These are phyloP conservation scores for Dicaeum eximium DNA, from an alignment of 2,113 vertebrate species.

Conservation along the genomic window DNA sequence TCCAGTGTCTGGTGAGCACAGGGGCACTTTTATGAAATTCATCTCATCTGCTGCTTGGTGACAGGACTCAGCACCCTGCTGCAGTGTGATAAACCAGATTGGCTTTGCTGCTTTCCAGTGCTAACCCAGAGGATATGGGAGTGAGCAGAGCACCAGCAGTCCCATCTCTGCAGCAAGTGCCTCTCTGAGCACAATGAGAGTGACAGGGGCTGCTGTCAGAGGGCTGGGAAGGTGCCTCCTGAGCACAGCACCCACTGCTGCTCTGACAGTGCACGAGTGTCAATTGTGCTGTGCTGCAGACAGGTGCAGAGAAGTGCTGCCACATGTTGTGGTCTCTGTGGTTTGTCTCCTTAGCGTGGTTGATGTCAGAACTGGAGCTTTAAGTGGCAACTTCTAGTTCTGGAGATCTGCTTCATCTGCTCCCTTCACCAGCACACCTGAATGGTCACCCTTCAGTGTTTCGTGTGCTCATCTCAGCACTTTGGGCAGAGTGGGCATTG, in stretches of 20 bases:
- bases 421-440: background rate
- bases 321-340: background rate
- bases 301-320: background rate
- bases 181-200: background rate
- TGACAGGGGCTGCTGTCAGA: background rate
- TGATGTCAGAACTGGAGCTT: background rate
- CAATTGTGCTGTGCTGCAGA: background rate
- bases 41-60: background rate
- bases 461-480: background rate
- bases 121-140: background rate
- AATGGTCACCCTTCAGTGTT: background rate
- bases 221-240: background rate
- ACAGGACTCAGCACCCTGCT: background rate
- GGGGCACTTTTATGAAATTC: background rate
- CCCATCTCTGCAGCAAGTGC: background rate
- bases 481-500: background rate
- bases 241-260: background rate
- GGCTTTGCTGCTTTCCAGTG: background rate
- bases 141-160: background rate
- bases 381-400: background rate
- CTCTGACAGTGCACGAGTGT: background rate
- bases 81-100: background rate
- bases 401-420: background rate
- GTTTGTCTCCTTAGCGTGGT: background rate
- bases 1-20: background rate